Evolutionary conservation across 2,797 vertebrate species (phyloP), one percentile per base, ranked within the genome.

Genomic region (Gephyroberyx darwinii): DNA sequence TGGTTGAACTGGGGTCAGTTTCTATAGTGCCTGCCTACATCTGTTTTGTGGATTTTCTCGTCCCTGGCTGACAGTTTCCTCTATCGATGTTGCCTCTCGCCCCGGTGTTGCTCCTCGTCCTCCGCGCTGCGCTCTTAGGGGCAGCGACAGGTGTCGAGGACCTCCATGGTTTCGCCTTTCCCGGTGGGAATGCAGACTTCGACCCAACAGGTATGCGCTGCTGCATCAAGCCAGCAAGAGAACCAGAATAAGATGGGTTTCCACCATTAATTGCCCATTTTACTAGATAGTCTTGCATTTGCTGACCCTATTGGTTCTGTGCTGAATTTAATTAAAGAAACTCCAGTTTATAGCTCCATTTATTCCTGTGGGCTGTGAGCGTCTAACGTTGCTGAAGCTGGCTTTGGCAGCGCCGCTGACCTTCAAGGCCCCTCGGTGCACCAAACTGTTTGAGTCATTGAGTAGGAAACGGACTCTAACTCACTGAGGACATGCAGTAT

Each of bases 81-180:
- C 19, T 0, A 3, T 7, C 19, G 4, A 92, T 94, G 92, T 45
- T 89, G 43, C 75, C 65, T 10, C 43, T 89, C 6, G 77, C 79
- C 14, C 75, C 82, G 1, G 59, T 88, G 22, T 5, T 88, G 37
- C 65, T 93, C 31, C 77, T 94, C 12, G 1, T 91, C 30, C 74
- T 91, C 45, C 87, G 88, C 16, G 84, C 84, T 9, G 89, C 82
- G 43, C 54, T 93, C 20, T 54, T 83, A 0, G 82, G 81, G 69
- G 85, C 81, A 3, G 82, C 80, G 17, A 86, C 91, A 3, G 77
- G 86, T 10, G 69, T 84, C 2, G 86, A 78, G 9, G 90, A 91
- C 75, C 80, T 88, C 12, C 88, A 77, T 8, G 70, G 80, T 1
- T 81, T 86, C 70, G 47, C 37, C 51, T 81, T 86, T 41, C 52